Evolutionary conservation across 2,797 vertebrate species (phyloP).

Genomic region (Poeciliopsis gracilis): DNA sequence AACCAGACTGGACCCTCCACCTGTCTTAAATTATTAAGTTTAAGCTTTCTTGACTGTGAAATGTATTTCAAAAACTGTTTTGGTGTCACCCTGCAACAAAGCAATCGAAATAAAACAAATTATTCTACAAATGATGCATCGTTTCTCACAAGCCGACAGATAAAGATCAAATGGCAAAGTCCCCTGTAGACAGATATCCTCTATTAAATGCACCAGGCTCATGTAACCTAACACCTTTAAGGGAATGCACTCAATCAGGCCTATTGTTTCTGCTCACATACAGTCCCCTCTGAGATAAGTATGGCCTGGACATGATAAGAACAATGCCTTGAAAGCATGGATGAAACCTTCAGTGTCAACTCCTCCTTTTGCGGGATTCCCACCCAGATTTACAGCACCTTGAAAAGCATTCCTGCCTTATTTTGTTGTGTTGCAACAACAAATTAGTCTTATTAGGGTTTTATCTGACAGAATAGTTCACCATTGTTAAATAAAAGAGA

Average conservation of each 20-base stretch:
- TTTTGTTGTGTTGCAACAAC: background rate
- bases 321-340: conserved; percentile 76
- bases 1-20: background rate
- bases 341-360: conserved; percentile 78
- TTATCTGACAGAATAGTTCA: background rate
- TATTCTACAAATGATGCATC: conserved; percentile 64
- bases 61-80: background rate
- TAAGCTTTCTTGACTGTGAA: background rate
- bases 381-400: conserved; percentile 43
- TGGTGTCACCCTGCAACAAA: background rate
- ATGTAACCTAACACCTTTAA: conserved; percentile 80
- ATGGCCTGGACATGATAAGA: conserved; percentile 76
- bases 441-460: background rate
- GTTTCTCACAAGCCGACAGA: conserved; percentile 59
- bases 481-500: background rate
- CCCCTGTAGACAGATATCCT: conserved; percentile 71
- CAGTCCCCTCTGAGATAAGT: conserved; percentile 85
- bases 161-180: conserved; percentile 67
- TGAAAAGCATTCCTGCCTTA: background rate
- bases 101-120: conserved; percentile 45
- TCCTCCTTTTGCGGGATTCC: conserved; percentile 60
- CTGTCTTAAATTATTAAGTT: background rate
- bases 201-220: conserved; percentile 74
- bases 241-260: conserved; percentile 85
- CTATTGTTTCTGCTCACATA: conserved; percentile 86